These are phyloP conservation scores for Triplophysa tibetana DNA, from an alignment of 2,113 vertebrate genomes.

Conservation along the genomic window DNA sequence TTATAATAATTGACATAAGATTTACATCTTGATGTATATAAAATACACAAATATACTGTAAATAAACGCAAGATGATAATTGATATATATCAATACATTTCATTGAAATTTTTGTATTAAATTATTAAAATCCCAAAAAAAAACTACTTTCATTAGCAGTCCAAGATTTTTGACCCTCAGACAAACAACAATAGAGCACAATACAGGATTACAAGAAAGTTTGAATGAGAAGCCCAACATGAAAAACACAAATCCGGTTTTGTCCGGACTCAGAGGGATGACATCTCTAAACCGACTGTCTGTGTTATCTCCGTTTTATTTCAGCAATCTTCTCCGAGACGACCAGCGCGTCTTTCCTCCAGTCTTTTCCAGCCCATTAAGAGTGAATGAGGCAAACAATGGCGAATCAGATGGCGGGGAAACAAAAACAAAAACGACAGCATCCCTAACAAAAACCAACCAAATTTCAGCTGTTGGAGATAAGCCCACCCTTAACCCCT, in stretches of 20 bases:
- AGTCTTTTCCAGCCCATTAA: slow-evolving; percentile 68
- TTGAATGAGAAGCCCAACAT: neutral
- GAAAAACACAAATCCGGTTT: neutral
- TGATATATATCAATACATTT: no score
- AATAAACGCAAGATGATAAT: no score
- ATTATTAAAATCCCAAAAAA: no score
- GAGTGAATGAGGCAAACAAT: slow-evolving; percentile 58
- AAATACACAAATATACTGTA: no score
- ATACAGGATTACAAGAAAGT: neutral
- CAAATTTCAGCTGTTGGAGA: slow-evolving; percentile 41
- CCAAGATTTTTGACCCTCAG: no score
- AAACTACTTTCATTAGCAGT: no score
- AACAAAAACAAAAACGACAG: slow-evolving; percentile 36
- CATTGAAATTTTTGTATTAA: no score
- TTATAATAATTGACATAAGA: no score
- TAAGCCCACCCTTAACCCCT: slow-evolving; percentile 44
- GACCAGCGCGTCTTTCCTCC: slow-evolving; percentile 51
- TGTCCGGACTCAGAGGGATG: neutral
- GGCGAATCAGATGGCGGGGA: slow-evolving; percentile 47
- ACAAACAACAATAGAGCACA: no score
- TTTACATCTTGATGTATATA: no score
- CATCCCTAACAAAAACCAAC: slow-evolving; percentile 42
- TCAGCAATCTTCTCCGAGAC: slow-evolving; percentile 52
- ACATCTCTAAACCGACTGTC: slow-evolving; percentile 33
- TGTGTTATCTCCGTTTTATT: slow-evolving; percentile 59